Base-by-base conservation (phyloP, 2,113 vertebrate genomes). In the Vidua chalybeata region DNA sequence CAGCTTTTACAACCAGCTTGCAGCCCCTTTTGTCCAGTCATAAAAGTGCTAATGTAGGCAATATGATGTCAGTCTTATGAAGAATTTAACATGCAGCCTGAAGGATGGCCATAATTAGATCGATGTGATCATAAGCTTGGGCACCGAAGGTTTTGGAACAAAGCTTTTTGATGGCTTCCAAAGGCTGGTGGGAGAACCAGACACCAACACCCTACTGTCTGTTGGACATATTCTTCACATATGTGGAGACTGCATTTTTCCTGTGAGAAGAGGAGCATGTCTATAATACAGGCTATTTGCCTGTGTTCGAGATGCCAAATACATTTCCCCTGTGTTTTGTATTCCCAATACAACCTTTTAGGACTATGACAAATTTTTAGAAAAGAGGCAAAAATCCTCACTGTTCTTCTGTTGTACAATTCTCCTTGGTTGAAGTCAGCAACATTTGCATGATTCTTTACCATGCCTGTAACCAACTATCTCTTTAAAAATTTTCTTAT, bases 151-250 rank as follows among this genome's bases (percentile, higher is more conserved):
- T 68, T n/a, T 7, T 55, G 41, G 30, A 75, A 41, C 39, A 85
- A 84, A 82, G 17, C 5, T 71, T 17, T 93, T 24, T 33, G 21
- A 45, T 13, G 1, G 2, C 13, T 78, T 55, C 54, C 48, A 67
- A 84, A 68, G 17, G 14, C 9, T 74, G 48, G 21, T 51, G 35
- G 26, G 20, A 52, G 33, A 89, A 64, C n/a, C 45, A 45, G 30
- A 30, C 13, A 8, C 15, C 48, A 16, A 17, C 12, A 8, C 28
- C 56, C 24, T 21, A 6, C 11, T 46, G 7, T 22, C 39, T 66
- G 22, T 27, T 68, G 7, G 43, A 63, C 4, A 6, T 21, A 41
- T 2, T 7, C 33, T 59, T 58, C 1, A 0, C 4, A 0, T 30
- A 22, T 0, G 0, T 51, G 39, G 10, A 55, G 52, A 21, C 10